phyloP scores from a whole-genome alignment of 2,888 invertebrate species.

The Brachynemurus nebulosus region DNA sequence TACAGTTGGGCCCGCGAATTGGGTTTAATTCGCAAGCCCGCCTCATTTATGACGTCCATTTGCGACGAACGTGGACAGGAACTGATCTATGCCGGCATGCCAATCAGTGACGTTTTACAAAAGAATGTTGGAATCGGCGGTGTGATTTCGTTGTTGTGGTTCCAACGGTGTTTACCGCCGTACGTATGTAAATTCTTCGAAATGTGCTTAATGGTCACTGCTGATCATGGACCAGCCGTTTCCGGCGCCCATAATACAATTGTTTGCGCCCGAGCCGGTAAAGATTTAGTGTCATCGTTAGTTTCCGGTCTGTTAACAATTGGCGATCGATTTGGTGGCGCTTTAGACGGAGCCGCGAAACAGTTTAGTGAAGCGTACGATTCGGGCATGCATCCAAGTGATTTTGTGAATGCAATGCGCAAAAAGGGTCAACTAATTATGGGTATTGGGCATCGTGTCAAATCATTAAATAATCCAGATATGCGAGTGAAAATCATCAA shows the following conservation, averaged over 20 bases:
- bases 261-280: slow-evolving; percentile 92
- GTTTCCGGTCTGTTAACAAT: slow-evolving; percentile 95
- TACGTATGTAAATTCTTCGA: slow-evolving; percentile 97
- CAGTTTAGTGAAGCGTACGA: slow-evolving; percentile 97
- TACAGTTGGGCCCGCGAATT: slow-evolving; percentile 97
- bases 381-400: slow-evolving; percentile 86
- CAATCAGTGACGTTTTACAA: slow-evolving; percentile 76
- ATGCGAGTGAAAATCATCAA: slow-evolving; percentile 95
- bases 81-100: slow-evolving; percentile 90
- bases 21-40: slow-evolving; percentile 95
- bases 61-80: slow-evolving; percentile 98
- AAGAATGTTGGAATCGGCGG: slow-evolving; percentile 96
- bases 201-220: slow-evolving; percentile 97
- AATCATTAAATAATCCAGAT: slow-evolving; percentile 96
- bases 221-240: slow-evolving; percentile 97
- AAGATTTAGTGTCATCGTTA: slow-evolving; percentile 90
- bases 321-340: slow-evolving; percentile 97
- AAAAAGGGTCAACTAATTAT: slow-evolving; percentile 96
- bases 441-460: slow-evolving; percentile 93
- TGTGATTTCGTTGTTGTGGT: slow-evolving; percentile 94
- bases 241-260: slow-evolving; percentile 98
- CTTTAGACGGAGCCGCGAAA: slow-evolving; percentile 91
- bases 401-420: slow-evolving; percentile 95
- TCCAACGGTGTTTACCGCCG: slow-evolving; percentile 88
- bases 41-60: slow-evolving; percentile 98